A percentile compares a stretch with the other conserved stretches of the same genome.
Evolutionary conservation across 2,888 invertebrate genomes (phyloP).

Genomic region (Dryocosmus kuriphilus): DNA sequence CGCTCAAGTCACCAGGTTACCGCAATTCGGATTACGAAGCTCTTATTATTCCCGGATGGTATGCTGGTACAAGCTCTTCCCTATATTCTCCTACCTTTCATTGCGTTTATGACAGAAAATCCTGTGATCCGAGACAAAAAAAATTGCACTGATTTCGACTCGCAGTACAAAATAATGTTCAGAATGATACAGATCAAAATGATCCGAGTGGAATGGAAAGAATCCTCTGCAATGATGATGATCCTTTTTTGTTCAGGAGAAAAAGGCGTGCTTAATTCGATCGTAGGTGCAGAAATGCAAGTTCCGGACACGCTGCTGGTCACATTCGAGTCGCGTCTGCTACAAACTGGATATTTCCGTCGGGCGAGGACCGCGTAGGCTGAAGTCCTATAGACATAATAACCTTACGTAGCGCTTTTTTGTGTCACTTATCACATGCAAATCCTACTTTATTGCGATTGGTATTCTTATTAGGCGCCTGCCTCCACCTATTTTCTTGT

Average conservation of each 20-base stretch:
- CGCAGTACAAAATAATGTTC: no score
- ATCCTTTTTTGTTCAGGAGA: no score
- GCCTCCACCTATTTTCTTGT: conserved; percentile 48
- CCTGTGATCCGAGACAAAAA: conserved; percentile 39
- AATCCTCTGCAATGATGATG: no score
- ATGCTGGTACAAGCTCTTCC: conserved; percentile 14
- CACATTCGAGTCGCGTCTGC: conserved; percentile 40
- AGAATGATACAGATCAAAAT: no score
- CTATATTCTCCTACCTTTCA: conserved; percentile 41
- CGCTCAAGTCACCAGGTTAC: conserved; percentile 22
- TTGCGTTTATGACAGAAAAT: conserved; percentile 48
- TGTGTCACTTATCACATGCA: conserved; percentile 74
- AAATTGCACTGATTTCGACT: conserved; percentile 3
- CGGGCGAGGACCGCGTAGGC: conserved; percentile 47
- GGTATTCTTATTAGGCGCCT: conserved; percentile 71
- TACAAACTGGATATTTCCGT: conserved; percentile 57
- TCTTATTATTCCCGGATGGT: conserved; percentile 15
- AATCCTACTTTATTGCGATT: conserved; percentile 76
- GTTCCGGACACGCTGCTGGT: conserved; percentile 8
- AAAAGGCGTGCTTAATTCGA: conserved; percentile 52
- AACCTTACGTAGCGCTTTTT: conserved; percentile 71
- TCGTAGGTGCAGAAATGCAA: conserved; percentile 50
- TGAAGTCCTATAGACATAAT: conserved; percentile 59
- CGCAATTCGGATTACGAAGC: background rate
- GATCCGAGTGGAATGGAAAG: no score